A percentile compares a stretch with the other conserved stretches of the same genome.
These are phyloP conservation scores for Microtus richardsoni DNA, from an alignment of 2,113 vertebrate genomes.

Conservation along the genomic window DNA sequence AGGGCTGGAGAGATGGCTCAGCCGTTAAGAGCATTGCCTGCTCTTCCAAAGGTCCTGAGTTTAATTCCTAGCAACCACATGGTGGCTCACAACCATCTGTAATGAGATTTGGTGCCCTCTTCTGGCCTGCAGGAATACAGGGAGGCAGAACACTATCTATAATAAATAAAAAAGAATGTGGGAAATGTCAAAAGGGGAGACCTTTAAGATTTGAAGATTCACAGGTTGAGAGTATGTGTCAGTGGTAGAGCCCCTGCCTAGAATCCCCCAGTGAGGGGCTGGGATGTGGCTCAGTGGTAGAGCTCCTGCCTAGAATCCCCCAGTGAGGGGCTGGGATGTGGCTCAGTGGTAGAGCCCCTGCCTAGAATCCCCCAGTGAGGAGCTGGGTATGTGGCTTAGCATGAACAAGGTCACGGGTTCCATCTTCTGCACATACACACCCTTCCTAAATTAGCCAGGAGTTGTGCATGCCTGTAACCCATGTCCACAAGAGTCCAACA, in stretches of 20 bases:
- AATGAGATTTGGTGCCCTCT: no score
- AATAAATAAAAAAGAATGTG: neutral
- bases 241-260: neutral
- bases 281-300: neutral
- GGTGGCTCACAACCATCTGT: no score
- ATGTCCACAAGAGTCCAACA: neutral
- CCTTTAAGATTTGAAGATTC: neutral
- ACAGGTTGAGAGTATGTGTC: neutral
- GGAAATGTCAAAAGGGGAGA: neutral
- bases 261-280: neutral
- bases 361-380: neutral
- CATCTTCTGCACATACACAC: neutral
- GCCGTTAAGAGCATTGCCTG: no score
- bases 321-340: neutral
- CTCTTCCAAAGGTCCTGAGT: no score
- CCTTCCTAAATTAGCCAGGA: neutral
- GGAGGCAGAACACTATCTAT: no score
- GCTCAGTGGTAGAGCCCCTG: neutral
- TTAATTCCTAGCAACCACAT: no score
- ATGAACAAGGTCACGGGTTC: neutral
- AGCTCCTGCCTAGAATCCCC: neutral
- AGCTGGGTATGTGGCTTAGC: neutral
- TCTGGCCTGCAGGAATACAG: no score
- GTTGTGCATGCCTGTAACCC: neutral
- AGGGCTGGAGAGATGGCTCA: no score